Percentiles rank a stretch among this genome's conserved stretches.
Evolutionary conservation across 2,888 invertebrate species (phyloP).

Genomic region (Rotaria socialis): DNA sequence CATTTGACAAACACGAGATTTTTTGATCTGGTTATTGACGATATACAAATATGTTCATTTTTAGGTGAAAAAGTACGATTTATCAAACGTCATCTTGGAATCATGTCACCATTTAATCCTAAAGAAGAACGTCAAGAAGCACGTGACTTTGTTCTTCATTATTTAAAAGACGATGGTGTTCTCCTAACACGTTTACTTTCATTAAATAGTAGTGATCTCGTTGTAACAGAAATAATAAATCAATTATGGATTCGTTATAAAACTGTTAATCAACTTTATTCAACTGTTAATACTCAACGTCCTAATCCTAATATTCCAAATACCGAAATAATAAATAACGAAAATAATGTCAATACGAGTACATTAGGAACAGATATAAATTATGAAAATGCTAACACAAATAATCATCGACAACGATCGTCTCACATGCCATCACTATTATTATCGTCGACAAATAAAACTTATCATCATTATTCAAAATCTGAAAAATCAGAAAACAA

Average conservation of each 20-base stretch:
- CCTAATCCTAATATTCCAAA: not conserved
- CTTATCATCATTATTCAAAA: not conserved
- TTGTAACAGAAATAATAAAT: conserved; percentile 47
- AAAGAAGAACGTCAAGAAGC: conserved; percentile 41
- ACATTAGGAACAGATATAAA: not conserved
- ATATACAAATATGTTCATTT: no score
- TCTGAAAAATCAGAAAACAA: not conserved
- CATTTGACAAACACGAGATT: no score
- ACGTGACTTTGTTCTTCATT: conserved; percentile 45
- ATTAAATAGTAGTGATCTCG: conserved; percentile 46
- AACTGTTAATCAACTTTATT: not conserved
- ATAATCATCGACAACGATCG: not conserved
- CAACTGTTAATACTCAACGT: not conserved
- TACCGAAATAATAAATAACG: not conserved
- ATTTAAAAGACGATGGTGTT: conserved; percentile 47
- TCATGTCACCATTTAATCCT: conserved; percentile 39
- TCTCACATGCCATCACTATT: not conserved
- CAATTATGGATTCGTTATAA: conserved; percentile 47
- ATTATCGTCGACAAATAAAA: not conserved
- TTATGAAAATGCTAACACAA: not conserved
- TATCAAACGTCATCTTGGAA: conserved; percentile 43
- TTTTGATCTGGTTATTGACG: no score
- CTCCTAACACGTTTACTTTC: conserved; percentile 45
- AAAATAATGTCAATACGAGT: not conserved
- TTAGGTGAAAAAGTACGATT: conserved; percentile 38